Conservation (phyloP, 2,888 invertebrate species). For the Pyralis farinalis region DNA sequence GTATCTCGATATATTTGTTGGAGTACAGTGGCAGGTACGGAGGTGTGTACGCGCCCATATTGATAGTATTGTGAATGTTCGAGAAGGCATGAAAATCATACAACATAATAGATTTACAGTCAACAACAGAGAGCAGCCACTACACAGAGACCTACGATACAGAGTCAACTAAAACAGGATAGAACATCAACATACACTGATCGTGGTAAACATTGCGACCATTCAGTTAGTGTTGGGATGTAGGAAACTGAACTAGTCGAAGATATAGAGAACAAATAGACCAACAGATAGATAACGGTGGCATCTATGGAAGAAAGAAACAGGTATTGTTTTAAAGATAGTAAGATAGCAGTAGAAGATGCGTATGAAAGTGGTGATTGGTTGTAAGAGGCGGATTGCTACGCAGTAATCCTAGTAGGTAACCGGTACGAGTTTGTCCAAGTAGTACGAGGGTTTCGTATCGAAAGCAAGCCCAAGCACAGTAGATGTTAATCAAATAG, state of each 20-base stretch:
- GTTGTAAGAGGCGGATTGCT: slow-evolving; percentile 45
- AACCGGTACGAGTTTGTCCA: slow-evolving; percentile 38
- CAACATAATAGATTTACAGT: slow-evolving; percentile 78
- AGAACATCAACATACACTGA: slow-evolving; percentile 61
- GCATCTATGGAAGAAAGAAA: slow-evolving; percentile 38
- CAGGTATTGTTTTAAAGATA: slow-evolving; percentile 44
- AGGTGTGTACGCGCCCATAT: slow-evolving; percentile 72
- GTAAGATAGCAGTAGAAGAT: slow-evolving; percentile 52
- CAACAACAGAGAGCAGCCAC: slow-evolving; percentile 82
- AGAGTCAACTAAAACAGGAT: slow-evolving; percentile 70
- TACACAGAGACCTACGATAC: slow-evolving; percentile 77
- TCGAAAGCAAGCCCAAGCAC: slow-evolving; percentile 78
- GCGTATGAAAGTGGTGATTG: slow-evolving; percentile 53
- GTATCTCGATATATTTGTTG: slow-evolving; percentile 77
- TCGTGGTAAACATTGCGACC: slow-evolving; percentile 34
- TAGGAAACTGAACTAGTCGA: slow-evolving; percentile 26
- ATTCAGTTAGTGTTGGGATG: slow-evolving; percentile 42
- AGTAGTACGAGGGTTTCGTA: slow-evolving; percentile 49
- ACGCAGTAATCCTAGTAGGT: slow-evolving; percentile 16
- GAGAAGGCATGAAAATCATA: slow-evolving; percentile 79
- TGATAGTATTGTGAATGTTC: slow-evolving; percentile 79
- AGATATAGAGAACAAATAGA: slow-evolving; percentile 36
- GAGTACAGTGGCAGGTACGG: slow-evolving; percentile 75
- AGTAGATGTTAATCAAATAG: slow-evolving; percentile 53
- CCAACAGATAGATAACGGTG: slow-evolving; percentile 30